Conservation (phyloP, 2,888 invertebrate species). For the Eueremaeus valkanovi region DNA sequence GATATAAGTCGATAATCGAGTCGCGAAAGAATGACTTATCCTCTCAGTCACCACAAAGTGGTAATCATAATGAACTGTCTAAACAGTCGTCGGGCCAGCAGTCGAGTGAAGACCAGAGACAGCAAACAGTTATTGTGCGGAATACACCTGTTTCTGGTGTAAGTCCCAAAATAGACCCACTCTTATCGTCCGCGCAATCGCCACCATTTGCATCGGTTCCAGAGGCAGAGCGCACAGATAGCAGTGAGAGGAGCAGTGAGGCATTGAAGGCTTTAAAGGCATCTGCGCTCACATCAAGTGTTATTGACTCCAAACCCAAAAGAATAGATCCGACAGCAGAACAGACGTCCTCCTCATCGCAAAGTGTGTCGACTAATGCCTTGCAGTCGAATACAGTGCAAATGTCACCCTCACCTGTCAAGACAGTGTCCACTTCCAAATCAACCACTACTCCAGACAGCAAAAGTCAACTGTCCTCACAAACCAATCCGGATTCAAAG, state of each 20-base stretch:
- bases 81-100: background rate
- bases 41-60: background rate
- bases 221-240: background rate
- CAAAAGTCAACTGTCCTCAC: background rate
- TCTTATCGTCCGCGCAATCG: conserved; percentile 15
- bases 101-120: background rate
- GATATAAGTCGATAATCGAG: conserved; percentile 10
- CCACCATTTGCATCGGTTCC: background rate
- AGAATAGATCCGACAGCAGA: background rate
- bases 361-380: background rate
- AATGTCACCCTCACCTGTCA: conserved; percentile 21
- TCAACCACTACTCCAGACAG: background rate
- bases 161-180: background rate
- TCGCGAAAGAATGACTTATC: background rate
- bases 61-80: background rate
- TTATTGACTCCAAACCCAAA: conserved; percentile 14
- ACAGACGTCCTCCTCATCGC: background rate
- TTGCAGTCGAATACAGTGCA: background rate
- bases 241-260: too few species aligned
- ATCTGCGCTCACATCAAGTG: conserved; percentile 15
- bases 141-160: conserved; percentile 21
- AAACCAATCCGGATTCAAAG: background rate
- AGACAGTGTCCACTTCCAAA: background rate
- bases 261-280: background rate
- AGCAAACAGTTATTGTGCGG: background rate